These are phyloP conservation scores for Batillaria attramentaria DNA, from an alignment of 1,140 invertebrate species.

Conservation along the genomic window DNA sequence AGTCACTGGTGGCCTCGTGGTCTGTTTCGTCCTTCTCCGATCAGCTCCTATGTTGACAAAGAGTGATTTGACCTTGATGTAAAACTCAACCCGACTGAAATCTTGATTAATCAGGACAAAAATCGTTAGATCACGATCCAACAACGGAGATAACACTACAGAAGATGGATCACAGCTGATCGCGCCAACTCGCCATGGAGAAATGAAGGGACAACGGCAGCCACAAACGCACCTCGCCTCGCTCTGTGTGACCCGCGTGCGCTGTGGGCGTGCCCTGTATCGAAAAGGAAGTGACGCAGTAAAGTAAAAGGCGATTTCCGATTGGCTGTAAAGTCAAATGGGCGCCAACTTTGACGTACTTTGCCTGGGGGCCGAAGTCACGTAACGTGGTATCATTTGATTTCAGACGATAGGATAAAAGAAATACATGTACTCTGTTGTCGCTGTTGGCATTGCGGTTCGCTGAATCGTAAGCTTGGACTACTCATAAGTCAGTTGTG, in stretches of 20 bases:
- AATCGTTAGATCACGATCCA: too few relatives aligned
- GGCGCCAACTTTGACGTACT: constrained; percentile 34
- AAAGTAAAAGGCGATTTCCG: background rate
- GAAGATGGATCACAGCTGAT: constrained; percentile 22
- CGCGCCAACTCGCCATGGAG: constrained; percentile 6
- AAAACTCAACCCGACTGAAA: too few relatives aligned
- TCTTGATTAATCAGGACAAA: too few relatives aligned
- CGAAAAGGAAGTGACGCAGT: constrained; percentile 36
- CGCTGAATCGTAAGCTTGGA: too few relatives aligned
- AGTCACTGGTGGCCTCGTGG: constrained; percentile 20
- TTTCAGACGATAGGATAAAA: too few relatives aligned
- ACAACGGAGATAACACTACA: too few relatives aligned
- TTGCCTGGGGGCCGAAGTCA: too few relatives aligned
- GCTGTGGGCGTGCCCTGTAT: constrained; percentile 47
- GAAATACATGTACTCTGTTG: too few relatives aligned
- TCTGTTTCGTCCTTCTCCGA: constrained; percentile 21
- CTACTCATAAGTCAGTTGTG: too few relatives aligned
- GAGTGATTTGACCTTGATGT: constrained; percentile 22
- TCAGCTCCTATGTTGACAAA: constrained; percentile 13
- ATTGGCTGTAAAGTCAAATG: constrained; percentile 19
- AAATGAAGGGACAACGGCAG: constrained; percentile 27
- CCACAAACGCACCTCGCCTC: constrained; percentile 20
- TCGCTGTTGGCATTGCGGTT: too few relatives aligned
- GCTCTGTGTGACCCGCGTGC: constrained; percentile 46
- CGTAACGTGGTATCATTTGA: too few relatives aligned